Percentiles rank a stretch among this genome's conserved stretches.
These are phyloP conservation scores for Cloeon dipterum DNA, from an alignment of 2,888 invertebrate species.

Conservation along the genomic window DNA sequence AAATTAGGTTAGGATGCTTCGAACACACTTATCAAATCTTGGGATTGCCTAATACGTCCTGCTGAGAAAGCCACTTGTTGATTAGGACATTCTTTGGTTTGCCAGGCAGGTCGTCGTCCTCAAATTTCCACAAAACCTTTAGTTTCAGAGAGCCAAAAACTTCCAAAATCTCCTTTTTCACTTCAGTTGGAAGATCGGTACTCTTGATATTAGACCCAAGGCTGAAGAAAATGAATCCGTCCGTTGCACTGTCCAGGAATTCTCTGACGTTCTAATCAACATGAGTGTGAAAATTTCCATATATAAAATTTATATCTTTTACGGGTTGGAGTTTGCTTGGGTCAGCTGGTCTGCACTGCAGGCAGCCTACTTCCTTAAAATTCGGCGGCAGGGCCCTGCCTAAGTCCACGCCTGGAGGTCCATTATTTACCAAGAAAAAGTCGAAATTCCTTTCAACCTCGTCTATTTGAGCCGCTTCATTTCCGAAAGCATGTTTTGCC, in stretches of 20 bases:
- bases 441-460: not conserved
- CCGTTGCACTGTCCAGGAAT: constrained; percentile 23
- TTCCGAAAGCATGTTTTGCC: not conserved
- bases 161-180: constrained; percentile 25
- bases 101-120: constrained; percentile 14
- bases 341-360: not conserved
- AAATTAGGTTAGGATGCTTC: too few relatives aligned
- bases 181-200: constrained; percentile 24
- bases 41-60: constrained; percentile 18
- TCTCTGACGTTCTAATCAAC: constrained; percentile 23
- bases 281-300: not conserved
- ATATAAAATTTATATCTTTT: not conserved
- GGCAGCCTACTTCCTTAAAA: not conserved
- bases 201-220: constrained; percentile 33
- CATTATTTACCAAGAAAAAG: not conserved
- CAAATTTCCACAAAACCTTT: constrained; percentile 24
- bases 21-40: too few relatives aligned
- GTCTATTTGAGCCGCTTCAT: not conserved
- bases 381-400: not conserved
- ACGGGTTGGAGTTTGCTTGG: not conserved
- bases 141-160: constrained; percentile 33
- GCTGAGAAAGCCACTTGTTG: constrained; percentile 22
- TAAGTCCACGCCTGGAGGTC: not conserved
- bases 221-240: constrained; percentile 31
- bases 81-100: constrained; percentile 14